phyloP scores from a whole-genome alignment of 2,888 invertebrate genomes.

The Drosophila kuntzei region DNA sequence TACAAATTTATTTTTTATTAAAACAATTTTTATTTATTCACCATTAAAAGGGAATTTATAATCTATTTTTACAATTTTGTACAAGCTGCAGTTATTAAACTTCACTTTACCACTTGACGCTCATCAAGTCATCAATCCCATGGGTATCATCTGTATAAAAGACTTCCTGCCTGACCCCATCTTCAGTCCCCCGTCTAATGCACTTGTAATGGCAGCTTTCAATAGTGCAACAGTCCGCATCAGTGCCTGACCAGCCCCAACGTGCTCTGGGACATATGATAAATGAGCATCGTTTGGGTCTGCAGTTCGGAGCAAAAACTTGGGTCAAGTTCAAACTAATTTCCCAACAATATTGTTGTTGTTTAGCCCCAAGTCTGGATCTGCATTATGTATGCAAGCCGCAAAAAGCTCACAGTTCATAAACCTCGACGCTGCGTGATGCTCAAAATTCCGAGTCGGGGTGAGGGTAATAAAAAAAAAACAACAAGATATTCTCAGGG shows the following conservation, averaged over 20 bases:
- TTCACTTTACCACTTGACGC: slow-evolving; percentile 40
- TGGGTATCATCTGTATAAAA: slow-evolving; percentile 30
- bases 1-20: too few relatives aligned
- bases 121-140: slow-evolving; percentile 49
- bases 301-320: slow-evolving; percentile 32
- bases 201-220: slow-evolving; percentile 49
- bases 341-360: slow-evolving; percentile 55
- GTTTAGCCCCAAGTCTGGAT: slow-evolving; percentile 32
- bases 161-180: not conserved
- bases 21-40: not conserved
- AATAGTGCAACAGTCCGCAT: slow-evolving; percentile 45
- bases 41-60: slow-evolving; percentile 26
- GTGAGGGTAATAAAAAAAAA: slow-evolving; percentile 5
- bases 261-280: slow-evolving; percentile 46
- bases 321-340: slow-evolving; percentile 75
- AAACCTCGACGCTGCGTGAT: slow-evolving; percentile 54
- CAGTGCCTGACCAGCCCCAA: slow-evolving; percentile 19
- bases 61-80: slow-evolving; percentile 12
- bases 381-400: slow-evolving; percentile 49
- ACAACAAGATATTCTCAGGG: slow-evolving; percentile 38
- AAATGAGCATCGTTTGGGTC: slow-evolving; percentile 46
- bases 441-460: slow-evolving; percentile 7
- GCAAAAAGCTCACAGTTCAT: slow-evolving; percentile 57
- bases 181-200: slow-evolving; percentile 44
- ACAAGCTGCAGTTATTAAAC: slow-evolving; percentile 58